Conservation (phyloP, 1,140 invertebrate genomes). For the Chymomyza costata region DNA sequence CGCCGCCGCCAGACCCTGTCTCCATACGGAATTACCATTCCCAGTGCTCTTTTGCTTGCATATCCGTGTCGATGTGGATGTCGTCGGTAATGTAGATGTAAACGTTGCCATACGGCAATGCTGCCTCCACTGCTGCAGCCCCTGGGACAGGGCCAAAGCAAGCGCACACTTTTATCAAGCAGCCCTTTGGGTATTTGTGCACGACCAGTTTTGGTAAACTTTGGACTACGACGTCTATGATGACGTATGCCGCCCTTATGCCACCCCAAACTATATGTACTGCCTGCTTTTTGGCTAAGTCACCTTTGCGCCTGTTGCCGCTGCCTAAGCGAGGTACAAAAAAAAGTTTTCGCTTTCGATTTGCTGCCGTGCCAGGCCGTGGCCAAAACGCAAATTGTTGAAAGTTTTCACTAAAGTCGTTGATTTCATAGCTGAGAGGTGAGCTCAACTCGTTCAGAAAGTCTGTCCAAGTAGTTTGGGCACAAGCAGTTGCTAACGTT, state of each 20-base stretch:
- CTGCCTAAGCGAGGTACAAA: constrained; percentile 5
- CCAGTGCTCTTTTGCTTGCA: background rate
- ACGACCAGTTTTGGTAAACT: constrained; percentile 67
- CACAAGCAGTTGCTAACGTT: no score
- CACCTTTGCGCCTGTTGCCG: constrained; percentile 24
- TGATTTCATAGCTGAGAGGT: constrained; percentile 72
- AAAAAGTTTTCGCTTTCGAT: constrained; percentile 72
- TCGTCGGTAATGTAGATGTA: constrained; percentile 67
- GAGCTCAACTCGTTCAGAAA: constrained; percentile 72
- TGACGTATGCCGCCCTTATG: constrained; percentile 16
- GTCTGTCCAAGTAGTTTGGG: constrained; percentile 64
- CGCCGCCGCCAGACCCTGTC: background rate
- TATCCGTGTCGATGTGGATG: constrained; percentile 27
- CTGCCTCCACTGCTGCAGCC: constrained; percentile 16
- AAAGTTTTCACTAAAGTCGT: constrained; percentile 73
- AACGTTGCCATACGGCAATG: no score
- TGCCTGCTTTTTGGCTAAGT: no score
- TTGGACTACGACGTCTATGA: constrained; percentile 26
- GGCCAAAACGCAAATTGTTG: constrained; percentile 73
- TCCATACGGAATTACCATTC: background rate
- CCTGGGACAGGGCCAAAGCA: constrained; percentile 33
- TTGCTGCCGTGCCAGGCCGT: constrained; percentile 64
- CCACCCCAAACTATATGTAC: no score
- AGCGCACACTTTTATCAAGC: constrained; percentile 67
- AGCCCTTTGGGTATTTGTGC: constrained; percentile 68